These are phyloP conservation scores for Tricholaema leucomelas DNA, from an alignment of 2,113 vertebrate species.

Conservation along the genomic window DNA sequence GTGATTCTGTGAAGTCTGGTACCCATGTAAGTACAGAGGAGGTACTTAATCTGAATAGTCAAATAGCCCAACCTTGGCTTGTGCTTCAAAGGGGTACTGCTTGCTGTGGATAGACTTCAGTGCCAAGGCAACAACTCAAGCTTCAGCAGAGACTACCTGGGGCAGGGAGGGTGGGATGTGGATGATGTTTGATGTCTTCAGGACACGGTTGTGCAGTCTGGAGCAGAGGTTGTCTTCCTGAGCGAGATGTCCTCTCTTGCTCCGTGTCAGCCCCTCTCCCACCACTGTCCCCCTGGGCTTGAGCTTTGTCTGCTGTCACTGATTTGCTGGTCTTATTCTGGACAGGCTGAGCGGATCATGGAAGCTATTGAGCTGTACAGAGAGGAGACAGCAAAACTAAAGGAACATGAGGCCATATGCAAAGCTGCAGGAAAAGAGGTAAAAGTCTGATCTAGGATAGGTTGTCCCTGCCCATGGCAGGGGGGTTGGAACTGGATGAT, in stretches of 20 bases:
- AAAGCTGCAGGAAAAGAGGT: slow-evolving; percentile 90
- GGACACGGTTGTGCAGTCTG: not conserved
- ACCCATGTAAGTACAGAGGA: not conserved
- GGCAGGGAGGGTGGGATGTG: not conserved
- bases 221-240: not conserved
- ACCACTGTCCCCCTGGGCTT: not conserved
- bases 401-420: slow-evolving; percentile 85
- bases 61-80: not conserved
- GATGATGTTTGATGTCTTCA: not conserved
- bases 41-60: not conserved
- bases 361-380: slow-evolving; percentile 91
- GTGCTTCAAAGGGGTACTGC: not conserved
- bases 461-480: too few relatives aligned
- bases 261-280: not conserved
- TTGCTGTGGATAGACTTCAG: not conserved
- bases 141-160: not conserved
- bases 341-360: slow-evolving; percentile 94
- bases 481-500: too few relatives aligned
- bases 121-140: not conserved
- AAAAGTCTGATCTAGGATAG: too few relatives aligned
- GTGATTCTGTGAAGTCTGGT: too few relatives aligned
- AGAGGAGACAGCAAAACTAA: slow-evolving; percentile 85
- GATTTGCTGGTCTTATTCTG: not conserved
- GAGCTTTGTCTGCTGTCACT: not conserved
- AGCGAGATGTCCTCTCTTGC: not conserved